phyloP scores from a whole-genome alignment of 2,888 invertebrate species.

The Artemia sp. region DNA sequence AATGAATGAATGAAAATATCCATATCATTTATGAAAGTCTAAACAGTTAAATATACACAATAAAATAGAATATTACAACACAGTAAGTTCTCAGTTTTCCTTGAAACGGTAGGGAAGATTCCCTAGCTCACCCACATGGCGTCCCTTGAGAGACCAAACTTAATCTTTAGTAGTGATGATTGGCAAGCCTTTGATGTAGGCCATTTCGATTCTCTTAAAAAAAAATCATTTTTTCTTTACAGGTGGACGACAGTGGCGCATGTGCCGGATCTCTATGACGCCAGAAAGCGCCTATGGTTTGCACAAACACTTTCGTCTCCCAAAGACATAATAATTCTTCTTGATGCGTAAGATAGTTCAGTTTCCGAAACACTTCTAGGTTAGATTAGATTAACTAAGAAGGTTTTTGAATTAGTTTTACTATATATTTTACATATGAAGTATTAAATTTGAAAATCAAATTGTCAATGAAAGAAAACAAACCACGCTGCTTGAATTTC shows the following conservation, averaged over 20 bases:
- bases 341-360: slow-evolving; percentile 34
- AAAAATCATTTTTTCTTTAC: not conserved
- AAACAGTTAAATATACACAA: no score
- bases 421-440: not conserved
- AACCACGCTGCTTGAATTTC: no score
- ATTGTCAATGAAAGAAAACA: not conserved
- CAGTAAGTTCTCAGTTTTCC: not conserved
- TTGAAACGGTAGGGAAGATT: no score
- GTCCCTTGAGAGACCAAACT: no score
- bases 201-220: no score
- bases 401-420: not conserved
- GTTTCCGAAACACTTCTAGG: not conserved
- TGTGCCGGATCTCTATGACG: slow-evolving; percentile 34
- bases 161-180: no score
- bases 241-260: slow-evolving; percentile 28
- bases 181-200: no score
- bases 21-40: no score
- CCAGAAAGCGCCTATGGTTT: slow-evolving; percentile 35
- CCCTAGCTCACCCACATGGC: no score
- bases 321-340: slow-evolving; percentile 37
- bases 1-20: no score
- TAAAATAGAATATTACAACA: not conserved
- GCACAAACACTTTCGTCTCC: slow-evolving; percentile 36
- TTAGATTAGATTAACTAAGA: not conserved
- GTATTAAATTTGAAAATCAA: not conserved